Evolutionary conservation across 2,113 vertebrate genomes (phyloP).

Genomic region (Laticauda colubrina): DNA sequence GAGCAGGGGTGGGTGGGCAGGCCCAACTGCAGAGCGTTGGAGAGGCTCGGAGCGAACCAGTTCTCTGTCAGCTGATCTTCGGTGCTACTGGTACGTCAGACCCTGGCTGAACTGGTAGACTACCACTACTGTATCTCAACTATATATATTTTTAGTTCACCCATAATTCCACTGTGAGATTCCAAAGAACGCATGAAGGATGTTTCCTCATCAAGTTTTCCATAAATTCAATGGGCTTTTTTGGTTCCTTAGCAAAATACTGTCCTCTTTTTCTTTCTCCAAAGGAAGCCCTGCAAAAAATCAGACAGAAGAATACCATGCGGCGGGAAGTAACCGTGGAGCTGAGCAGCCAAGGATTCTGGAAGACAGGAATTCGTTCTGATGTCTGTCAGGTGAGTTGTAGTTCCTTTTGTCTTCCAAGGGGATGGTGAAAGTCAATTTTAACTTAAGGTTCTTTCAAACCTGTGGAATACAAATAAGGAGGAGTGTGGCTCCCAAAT

Average conservation of each 20-base stretch:
- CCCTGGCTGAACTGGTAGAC: too few relatives aligned
- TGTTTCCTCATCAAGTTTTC: neutral
- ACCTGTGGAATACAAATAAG: neutral
- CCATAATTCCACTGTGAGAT: neutral
- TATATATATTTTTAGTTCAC: neutral
- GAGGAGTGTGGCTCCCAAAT: neutral
- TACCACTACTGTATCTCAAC: too few relatives aligned
- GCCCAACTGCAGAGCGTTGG: too few relatives aligned
- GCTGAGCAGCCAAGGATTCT: conserved; percentile 97
- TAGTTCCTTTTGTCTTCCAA: neutral
- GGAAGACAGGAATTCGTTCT: conserved; percentile 97
- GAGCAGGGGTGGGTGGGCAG: too few relatives aligned
- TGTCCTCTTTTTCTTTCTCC: conserved; percentile 16
- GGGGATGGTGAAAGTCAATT: neutral
- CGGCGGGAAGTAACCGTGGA: conserved; percentile 96
- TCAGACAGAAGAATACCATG: conserved; percentile 99
- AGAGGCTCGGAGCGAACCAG: too few relatives aligned
- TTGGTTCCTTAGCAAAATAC: neutral
- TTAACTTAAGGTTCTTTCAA: neutral
- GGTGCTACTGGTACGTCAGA: too few relatives aligned
- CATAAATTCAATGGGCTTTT: neutral
- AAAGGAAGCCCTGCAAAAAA: conserved; percentile 97
- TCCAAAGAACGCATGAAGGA: neutral
- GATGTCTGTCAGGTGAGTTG: conserved; percentile 93
- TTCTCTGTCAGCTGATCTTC: too few relatives aligned